Evolutionary conservation across 2,888 invertebrate genomes (phyloP).

Genomic region (Drosophila prostipennis): DNA sequence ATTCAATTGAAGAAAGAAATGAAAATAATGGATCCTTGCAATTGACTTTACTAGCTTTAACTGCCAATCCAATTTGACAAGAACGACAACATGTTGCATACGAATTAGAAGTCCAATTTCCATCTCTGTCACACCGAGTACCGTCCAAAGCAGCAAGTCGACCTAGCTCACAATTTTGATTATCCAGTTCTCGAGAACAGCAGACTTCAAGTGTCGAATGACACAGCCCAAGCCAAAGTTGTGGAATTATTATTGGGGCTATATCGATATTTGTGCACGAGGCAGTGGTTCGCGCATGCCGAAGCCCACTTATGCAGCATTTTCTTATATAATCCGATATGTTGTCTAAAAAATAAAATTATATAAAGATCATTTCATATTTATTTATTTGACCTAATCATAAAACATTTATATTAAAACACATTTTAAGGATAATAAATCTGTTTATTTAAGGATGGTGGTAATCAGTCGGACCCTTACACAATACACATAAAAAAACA

Average conservation of each 20-base stretch:
- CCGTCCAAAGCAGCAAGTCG: constrained; percentile 78
- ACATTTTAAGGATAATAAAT: no score
- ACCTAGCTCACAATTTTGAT: constrained; percentile 81
- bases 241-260: constrained; percentile 85
- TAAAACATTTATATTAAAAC: no score
- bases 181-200: constrained; percentile 86
- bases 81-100: constrained; percentile 87
- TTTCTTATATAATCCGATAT: constrained; percentile 79
- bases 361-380: not conserved
- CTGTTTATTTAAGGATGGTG: no score
- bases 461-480: no score
- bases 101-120: constrained; percentile 76
- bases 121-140: constrained; percentile 72
- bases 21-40: constrained; percentile 86
- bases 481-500: no score
- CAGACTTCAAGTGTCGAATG: constrained; percentile 88
- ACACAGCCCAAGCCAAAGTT: constrained; percentile 87
- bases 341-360: constrained; percentile 53
- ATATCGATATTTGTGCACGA: constrained; percentile 85
- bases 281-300: constrained; percentile 85
- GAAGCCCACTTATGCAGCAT: constrained; percentile 86
- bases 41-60: constrained; percentile 85
- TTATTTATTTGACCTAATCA: no score
- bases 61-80: constrained; percentile 87
- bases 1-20: constrained; percentile 84